Percentiles rank a stretch among this genome's conserved stretches.
Evolutionary conservation across 2,113 vertebrate genomes (phyloP).

Genomic region (Mirounga angustirostris): DNA sequence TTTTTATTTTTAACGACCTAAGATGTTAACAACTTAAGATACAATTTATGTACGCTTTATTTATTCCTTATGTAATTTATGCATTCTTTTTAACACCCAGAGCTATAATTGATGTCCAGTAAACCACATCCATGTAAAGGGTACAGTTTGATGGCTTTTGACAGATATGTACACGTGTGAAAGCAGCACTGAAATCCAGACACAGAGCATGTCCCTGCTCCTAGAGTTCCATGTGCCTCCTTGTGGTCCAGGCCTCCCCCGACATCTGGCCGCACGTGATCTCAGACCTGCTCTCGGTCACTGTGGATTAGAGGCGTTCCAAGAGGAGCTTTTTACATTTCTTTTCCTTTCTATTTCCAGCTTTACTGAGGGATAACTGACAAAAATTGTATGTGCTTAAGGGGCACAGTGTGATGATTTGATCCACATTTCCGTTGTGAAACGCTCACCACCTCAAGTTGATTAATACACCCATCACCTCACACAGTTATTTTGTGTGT

Average conservation of each 20-base stretch:
- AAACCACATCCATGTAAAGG: background rate
- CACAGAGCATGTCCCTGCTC: background rate
- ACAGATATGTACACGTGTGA: background rate
- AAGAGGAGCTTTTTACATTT: background rate
- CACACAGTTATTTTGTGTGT: background rate
- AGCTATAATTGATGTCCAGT: background rate
- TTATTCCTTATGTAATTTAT: background rate
- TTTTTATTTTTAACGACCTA: background rate
- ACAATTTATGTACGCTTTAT: background rate
- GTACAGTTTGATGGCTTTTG: background rate
- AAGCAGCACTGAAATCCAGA: background rate
- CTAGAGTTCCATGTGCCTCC: background rate
- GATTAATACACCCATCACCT: too few species aligned
- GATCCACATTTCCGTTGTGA: background rate
- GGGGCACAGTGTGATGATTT: too few species aligned
- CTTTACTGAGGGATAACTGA: background rate
- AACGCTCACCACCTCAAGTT: background rate
- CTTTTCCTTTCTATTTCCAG: background rate
- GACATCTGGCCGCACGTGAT: fast-evolving
- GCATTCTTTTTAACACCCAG: background rate
- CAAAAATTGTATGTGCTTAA: background rate
- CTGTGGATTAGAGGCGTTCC: background rate
- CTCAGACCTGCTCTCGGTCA: background rate
- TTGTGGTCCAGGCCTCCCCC: background rate
- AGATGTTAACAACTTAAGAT: background rate